Conservation (phyloP, 2,888 invertebrate genomes). For the Cataglyphis cursor region DNA sequence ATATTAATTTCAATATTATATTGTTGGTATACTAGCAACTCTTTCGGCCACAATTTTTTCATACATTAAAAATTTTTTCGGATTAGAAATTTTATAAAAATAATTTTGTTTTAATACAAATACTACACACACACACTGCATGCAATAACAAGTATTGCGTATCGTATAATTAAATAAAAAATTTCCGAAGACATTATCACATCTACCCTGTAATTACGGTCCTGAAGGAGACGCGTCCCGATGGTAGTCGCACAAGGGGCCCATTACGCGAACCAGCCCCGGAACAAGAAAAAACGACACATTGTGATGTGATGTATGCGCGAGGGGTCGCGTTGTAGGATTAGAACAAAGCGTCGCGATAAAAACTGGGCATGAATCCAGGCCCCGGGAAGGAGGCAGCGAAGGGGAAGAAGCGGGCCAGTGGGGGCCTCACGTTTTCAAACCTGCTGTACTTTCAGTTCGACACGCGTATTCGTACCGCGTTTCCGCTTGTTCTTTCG, state of each 20-base stretch:
- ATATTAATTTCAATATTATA: background rate
- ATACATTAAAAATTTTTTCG: background rate
- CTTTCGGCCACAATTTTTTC: background rate
- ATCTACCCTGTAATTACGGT: constrained; percentile 46
- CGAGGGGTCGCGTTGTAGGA: constrained; percentile 79
- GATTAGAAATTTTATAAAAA: background rate
- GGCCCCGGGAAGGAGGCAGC: constrained; percentile 67
- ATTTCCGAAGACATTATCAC: background rate
- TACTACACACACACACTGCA: background rate
- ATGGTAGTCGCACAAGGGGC: constrained; percentile 69
- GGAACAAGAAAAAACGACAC: constrained; percentile 85
- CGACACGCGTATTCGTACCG: constrained; percentile 76
- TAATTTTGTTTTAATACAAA: constrained; percentile 17
- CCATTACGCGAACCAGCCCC: constrained; percentile 76
- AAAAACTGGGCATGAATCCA: constrained; percentile 84
- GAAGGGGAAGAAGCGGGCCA: constrained; percentile 69
- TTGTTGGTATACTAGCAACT: background rate
- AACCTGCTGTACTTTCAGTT: constrained; percentile 81
- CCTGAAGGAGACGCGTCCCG: constrained; percentile 64
- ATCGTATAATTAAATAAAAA: background rate
- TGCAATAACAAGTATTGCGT: background rate
- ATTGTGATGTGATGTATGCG: constrained; percentile 83
- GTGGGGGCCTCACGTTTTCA: constrained; percentile 76
- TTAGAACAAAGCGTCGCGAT: constrained; percentile 85
- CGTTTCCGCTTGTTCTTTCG: constrained; percentile 69